These are phyloP conservation scores for Protobothrops flavoviridis DNA, from an alignment of 2,113 vertebrate genomes.

Conservation along the genomic window DNA sequence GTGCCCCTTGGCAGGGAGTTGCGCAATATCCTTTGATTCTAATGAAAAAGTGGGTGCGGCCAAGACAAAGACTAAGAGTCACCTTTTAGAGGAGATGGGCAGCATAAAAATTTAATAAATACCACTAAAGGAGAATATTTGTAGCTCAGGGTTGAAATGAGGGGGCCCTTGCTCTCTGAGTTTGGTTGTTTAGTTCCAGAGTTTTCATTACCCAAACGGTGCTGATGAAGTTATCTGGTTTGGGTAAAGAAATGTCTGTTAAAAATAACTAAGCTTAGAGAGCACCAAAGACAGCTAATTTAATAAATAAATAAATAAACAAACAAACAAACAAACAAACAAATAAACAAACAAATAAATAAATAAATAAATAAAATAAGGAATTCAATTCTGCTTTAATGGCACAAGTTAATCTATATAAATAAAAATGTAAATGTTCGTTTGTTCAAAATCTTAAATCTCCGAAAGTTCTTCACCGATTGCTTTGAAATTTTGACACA, in stretches of 20 bases:
- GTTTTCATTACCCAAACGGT: neutral
- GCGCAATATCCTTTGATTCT: neutral
- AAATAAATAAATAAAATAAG: neutral
- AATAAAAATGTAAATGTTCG: no score
- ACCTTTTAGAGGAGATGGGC: neutral
- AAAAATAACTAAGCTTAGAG: neutral
- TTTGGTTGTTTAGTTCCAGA: neutral
- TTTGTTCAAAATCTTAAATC: no score
- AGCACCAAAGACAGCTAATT: neutral
- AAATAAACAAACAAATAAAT: no score
- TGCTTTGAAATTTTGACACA: no score
- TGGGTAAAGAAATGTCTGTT: neutral
- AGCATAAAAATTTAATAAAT: neutral
- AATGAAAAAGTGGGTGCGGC: neutral
- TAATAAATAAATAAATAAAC: neutral
- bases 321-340: no score
- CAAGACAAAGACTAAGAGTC: neutral
- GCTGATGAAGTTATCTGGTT: neutral
- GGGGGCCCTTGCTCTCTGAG: no score
- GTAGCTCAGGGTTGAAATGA: no score
- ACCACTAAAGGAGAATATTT: neutral
- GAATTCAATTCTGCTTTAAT: neutral
- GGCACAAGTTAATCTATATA: neutral
- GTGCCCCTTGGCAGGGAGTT: neutral
- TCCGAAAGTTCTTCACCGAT: no score